Percentiles rank a stretch among this genome's conserved stretches.
phyloP scores from a whole-genome alignment of 2,888 invertebrate genomes.

The Mellilla xanthometata region DNA sequence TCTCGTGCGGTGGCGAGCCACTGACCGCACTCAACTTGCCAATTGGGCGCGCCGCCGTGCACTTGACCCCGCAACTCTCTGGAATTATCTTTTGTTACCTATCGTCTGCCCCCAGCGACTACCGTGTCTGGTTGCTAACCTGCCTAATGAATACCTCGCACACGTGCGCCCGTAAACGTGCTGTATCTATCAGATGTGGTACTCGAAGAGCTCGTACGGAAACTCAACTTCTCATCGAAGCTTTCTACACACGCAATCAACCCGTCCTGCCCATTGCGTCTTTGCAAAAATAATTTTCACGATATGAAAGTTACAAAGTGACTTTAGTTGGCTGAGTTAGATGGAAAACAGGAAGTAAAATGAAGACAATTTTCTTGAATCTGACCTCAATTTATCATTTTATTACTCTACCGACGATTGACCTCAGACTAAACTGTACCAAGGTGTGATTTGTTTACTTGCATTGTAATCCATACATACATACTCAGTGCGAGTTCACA shows the following conservation, averaged over 20 bases:
- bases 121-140: slow-evolving; percentile 47
- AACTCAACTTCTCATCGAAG: no score
- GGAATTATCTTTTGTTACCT: slow-evolving; percentile 68
- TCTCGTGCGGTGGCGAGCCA: slow-evolving; percentile 62
- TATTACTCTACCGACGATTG: not conserved
- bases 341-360: not conserved
- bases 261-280: not conserved
- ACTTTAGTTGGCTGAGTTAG: no score
- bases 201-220: no score
- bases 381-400: not conserved
- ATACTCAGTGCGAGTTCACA: no score
- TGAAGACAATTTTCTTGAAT: not conserved
- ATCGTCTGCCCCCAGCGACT: slow-evolving; percentile 53
- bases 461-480: no score
- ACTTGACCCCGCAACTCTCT: slow-evolving; percentile 71
- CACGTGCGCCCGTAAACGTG: not conserved
- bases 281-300: no score
- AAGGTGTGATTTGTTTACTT: slow-evolving; percentile 1
- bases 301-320: no score
- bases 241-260: slow-evolving; percentile 2
- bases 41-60: slow-evolving; percentile 71
- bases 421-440: slow-evolving; percentile 4
- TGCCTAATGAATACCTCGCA: slow-evolving; percentile 1
- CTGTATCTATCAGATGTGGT: no score
- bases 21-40: slow-evolving; percentile 66